A percentile compares a stretch with the other conserved stretches of the same genome.
phyloP scores from a whole-genome alignment of 2,797 vertebrate species.

The Myotis myotis region DNA sequence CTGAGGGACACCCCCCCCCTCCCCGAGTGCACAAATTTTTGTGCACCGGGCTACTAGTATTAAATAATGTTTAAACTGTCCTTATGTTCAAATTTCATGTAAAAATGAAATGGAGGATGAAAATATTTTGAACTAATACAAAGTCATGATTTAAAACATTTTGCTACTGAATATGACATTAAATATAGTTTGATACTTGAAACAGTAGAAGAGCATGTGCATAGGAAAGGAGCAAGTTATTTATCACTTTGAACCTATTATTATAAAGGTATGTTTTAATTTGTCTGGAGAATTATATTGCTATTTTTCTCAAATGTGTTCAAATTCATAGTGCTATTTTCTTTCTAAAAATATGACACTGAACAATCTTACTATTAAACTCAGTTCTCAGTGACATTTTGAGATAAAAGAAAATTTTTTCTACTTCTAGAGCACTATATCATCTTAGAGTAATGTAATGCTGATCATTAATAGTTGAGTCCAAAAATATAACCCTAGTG shows the following conservation, averaged over 20 bases:
- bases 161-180: background rate
- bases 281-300: background rate
- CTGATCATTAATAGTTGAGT: slow-evolving; percentile 45
- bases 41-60: no score
- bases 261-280: background rate
- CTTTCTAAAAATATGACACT: background rate
- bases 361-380: background rate
- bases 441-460: background rate
- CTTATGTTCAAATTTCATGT: background rate
- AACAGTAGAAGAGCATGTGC: background rate
- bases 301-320: slow-evolving; percentile 43
- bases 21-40: background rate
- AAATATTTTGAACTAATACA: slow-evolving; percentile 8
- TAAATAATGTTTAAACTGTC: background rate
- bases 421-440: background rate
- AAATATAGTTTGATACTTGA: slow-evolving; percentile 28
- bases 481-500: background rate
- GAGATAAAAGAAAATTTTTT: background rate
- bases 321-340: background rate
- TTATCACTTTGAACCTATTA: background rate
- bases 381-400: background rate
- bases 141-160: slow-evolving; percentile 31
- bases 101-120: background rate
- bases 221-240: background rate
- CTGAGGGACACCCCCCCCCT: no score